Base-by-base conservation (phyloP, 2,113 vertebrate species). In the Phycodurus eques region DNA sequence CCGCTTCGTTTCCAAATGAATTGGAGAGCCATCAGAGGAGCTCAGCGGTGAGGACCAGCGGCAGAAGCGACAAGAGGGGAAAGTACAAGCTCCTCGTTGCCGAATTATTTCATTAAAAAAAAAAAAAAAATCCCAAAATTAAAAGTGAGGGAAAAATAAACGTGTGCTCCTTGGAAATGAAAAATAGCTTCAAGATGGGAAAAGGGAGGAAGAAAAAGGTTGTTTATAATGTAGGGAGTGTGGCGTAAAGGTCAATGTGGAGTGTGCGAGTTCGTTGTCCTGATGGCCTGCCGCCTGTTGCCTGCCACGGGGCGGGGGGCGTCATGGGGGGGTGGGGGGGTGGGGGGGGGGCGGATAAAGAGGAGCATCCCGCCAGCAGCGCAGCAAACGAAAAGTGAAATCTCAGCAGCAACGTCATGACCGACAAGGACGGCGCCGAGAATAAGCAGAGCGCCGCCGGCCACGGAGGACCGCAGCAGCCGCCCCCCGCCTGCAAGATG, bases 251-350 rank as follows among this genome's bases (percentile, higher is more conserved):
- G 74, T 73, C 0, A 72, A 64, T 27, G 46, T 56, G 71, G 1
- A 31, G 53, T 72, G 72, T 80, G 53, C 69, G 10, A 73, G 62
- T 49, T 60, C 68, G 27, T 27, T 27, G 27, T 0, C 80, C 89
- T 94, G 95, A 98, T 98, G 97, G 96, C 96, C 93, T 95, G 93
- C 87, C 88, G 91, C 85, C 91, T 92, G 93, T 89, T 94, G 94
- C 94, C 94, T 92, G 94, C 91, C 91, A 93, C 61, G 72, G 62
- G 27, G 71, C 67, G 44, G 15, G 9, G 42, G 10, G 71, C 35
- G 54, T n/a, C 13, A 19, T 4, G 51, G 66, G 51, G 13, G 17
- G 2, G 17, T 19, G 72, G 62, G 33, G 71, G 70, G 59, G 39
- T 68, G 73, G 53, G 67, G 76, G 33, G 51, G 19, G 8, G 46